Percentiles rank a stretch among this genome's conserved stretches.
Evolutionary conservation across 2,888 invertebrate species (phyloP).

Genomic region (Harpalus rubripes): DNA sequence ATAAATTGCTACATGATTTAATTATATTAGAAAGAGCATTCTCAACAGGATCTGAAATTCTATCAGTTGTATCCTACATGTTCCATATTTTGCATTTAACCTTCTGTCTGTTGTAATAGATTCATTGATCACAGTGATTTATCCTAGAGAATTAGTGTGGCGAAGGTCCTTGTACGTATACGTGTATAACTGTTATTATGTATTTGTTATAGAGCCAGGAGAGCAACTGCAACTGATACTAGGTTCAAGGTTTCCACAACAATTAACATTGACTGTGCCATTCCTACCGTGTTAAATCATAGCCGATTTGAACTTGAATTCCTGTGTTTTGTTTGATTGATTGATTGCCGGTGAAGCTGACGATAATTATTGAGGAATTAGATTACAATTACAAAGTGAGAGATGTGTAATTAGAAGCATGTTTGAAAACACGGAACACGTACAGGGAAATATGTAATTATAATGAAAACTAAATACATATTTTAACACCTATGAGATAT

Average conservation of each 20-base stretch:
- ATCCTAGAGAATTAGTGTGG: constrained; percentile 10
- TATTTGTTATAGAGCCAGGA: neutral
- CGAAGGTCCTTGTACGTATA: constrained; percentile 12
- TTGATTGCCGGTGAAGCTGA: constrained; percentile 42
- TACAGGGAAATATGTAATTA: neutral
- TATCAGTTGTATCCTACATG: neutral
- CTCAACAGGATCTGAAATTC: neutral
- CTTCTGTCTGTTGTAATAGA: constrained; percentile 33
- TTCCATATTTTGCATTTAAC: constrained; percentile 34
- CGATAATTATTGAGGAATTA: constrained; percentile 47
- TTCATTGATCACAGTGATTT: constrained; percentile 49
- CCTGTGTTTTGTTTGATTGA: constrained; percentile 53
- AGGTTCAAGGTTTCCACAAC: constrained; percentile 55
- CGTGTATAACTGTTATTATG: constrained; percentile 37
- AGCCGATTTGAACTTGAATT: constrained; percentile 61
- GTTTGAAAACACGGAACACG: neutral
- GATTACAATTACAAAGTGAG: constrained; percentile 32
- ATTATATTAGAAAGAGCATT: no score
- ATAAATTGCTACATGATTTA: no score
- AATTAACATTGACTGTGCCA: constrained; percentile 58
- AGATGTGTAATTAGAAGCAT: constrained; percentile 22
- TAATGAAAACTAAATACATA: neutral
- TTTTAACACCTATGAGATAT: no score
- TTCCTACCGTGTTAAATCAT: constrained; percentile 54
- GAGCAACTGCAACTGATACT: constrained; percentile 31